Conservation (phyloP, 2,888 invertebrate genomes). For the Cepaea hortensis region DNA sequence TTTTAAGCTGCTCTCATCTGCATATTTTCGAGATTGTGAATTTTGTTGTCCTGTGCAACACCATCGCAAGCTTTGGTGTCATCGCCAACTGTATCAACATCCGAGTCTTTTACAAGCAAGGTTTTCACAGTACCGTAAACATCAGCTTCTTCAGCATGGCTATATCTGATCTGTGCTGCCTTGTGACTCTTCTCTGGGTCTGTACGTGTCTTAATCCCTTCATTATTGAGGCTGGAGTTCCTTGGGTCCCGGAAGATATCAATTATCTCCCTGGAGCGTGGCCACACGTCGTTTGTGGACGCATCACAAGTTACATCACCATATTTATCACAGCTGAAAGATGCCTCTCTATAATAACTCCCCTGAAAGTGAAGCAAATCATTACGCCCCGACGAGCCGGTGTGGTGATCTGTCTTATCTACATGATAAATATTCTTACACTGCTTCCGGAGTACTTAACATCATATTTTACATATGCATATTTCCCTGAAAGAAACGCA, state of each 20-base stretch:
- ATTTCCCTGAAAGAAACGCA: background rate
- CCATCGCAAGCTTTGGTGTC: background rate
- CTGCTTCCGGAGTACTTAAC: background rate
- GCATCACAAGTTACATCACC: conserved; percentile 8
- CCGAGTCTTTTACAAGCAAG: background rate
- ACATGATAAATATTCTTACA: background rate
- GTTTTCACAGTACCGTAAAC: background rate
- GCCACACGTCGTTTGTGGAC: background rate
- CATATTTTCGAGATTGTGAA: background rate
- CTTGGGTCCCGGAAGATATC: background rate
- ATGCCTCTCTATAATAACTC: background rate
- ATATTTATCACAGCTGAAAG: conserved; percentile 2
- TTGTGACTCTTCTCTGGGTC: background rate
- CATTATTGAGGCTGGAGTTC: background rate
- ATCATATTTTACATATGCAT: background rate
- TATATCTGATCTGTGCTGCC: conserved; percentile 6
- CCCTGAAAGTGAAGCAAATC: conserved; percentile 1
- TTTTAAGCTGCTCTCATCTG: too few relatives aligned
- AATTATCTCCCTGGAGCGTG: background rate
- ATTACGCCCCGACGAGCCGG: background rate
- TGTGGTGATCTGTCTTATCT: background rate
- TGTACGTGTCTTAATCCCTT: background rate
- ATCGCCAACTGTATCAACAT: conserved; percentile 4
- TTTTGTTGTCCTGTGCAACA: background rate
- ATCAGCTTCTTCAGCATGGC: conserved; percentile 12